phyloP scores from a whole-genome alignment of 2,113 vertebrate genomes.

The Semnornis frantzii region DNA sequence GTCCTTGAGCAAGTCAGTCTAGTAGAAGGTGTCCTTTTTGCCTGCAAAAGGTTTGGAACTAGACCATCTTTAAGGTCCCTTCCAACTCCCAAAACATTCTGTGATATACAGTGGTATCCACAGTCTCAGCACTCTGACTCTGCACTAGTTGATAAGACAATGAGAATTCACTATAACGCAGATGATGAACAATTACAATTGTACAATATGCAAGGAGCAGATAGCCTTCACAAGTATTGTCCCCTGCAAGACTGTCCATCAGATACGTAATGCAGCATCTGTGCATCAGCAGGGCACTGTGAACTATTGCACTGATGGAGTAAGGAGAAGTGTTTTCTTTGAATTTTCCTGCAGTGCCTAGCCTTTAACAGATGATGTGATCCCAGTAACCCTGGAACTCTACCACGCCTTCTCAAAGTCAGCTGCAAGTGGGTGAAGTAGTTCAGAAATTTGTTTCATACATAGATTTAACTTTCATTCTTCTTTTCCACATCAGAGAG shows the following conservation, averaged over 20 bases:
- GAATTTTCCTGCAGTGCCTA: too few species aligned
- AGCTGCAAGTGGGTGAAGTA: not conserved
- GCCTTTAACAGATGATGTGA: not conserved
- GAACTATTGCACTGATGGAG: fast-evolving
- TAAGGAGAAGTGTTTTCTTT: not conserved
- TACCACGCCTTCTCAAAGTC: not conserved
- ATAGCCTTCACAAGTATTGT: not conserved
- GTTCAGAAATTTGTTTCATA: not conserved
- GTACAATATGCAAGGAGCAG: not conserved
- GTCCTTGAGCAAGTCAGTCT: too few species aligned
- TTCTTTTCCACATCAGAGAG: not conserved
- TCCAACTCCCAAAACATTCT: too few species aligned
- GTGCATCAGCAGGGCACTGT: not conserved
- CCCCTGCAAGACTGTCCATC: not conserved
- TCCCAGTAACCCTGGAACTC: not conserved
- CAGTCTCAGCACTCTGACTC: not conserved
- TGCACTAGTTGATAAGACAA: not conserved
- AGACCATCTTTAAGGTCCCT: too few species aligned
- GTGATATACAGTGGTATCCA: too few species aligned
- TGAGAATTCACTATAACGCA: not conserved
- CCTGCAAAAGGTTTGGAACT: too few species aligned
- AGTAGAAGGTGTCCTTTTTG: too few species aligned
- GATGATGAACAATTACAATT: not conserved
- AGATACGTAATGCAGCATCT: not conserved
- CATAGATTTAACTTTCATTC: not conserved